Base-by-base conservation (phyloP, 2,888 invertebrate genomes). In the Dendrolimus houi region DNA sequence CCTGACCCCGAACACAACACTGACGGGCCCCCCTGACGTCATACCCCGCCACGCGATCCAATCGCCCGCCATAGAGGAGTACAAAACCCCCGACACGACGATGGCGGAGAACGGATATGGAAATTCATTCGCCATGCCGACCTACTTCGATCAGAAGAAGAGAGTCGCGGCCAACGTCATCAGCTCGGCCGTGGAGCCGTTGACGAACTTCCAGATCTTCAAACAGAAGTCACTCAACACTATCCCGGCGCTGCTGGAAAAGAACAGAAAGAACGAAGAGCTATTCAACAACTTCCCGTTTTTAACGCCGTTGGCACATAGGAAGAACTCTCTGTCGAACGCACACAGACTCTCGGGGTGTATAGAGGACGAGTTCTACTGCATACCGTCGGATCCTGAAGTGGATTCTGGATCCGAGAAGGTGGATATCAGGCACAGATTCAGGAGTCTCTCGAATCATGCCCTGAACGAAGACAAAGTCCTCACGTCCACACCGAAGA, bases 251-350 rank as follows among this genome's bases (percentile, higher is more conserved):
- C 64, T 83, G 57, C 69, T 84, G 54, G 89, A 89, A 59, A 72
- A 73, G 62, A 72, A 71, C 62, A 75, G 70, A 58, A 76, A 76
- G 61, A 77, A 74, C 72, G 87, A 86, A 68, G 89, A 91, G 69
- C 71, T 93, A 60, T 92, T 92, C 75, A 91, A 90, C 60, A 91
- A 91, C 72, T 91, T 91, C 60, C 91, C 90, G 57, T 93, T 93
- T 70, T 77, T 93, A 63, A 93, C 93, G 59, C 93, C 93, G 56
- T 83, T 92, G 54, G 91, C 92, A 58, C 88, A 91, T 71, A 73
- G 93, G 6, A 90, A 89, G 79, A 84, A 77, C 67, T 90, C 89
- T 17, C 76, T 86, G 54, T 74, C 83, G 55, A 74, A 77, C 61
- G 81, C 84, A 57, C 71, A 72, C 60, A 64, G 87, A 1, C 78